Conservation (phyloP, 2,888 invertebrate genomes). For the Molorchus minor region DNA sequence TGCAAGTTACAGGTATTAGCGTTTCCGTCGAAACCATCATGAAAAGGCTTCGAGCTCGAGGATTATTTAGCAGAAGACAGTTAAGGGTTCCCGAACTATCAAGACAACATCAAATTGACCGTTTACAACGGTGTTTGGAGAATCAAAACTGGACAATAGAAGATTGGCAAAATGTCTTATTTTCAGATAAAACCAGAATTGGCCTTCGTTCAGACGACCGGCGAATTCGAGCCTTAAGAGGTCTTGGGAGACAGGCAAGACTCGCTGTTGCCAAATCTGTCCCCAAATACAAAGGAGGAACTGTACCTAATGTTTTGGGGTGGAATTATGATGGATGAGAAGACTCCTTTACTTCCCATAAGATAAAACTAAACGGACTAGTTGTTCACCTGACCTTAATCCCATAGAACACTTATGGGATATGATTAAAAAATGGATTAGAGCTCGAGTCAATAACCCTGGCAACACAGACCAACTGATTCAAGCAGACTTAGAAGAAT, state of each 20-base stretch:
- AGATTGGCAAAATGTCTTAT: constrained; percentile 31
- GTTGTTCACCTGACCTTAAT: neutral
- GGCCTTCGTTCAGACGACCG: constrained; percentile 27
- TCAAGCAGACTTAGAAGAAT: too few relatives aligned
- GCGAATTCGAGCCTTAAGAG: constrained; percentile 7
- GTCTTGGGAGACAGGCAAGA: neutral
- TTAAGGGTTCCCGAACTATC: constrained; percentile 17
- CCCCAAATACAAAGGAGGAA: neutral
- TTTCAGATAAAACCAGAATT: constrained; percentile 32
- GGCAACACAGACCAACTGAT: too few relatives aligned
- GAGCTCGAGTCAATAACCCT: neutral
- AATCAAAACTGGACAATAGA: constrained; percentile 33
- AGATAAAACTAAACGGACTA: neutral
- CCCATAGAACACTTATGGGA: neutral
- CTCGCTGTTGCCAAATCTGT: neutral
- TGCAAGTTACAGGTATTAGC: constrained; percentile 24
- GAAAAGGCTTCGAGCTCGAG: constrained; percentile 7
- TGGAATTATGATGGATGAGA: neutral
- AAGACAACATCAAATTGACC: constrained; percentile 15
- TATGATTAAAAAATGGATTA: neutral
- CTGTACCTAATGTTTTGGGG: neutral
- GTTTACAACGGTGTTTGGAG: constrained; percentile 21
- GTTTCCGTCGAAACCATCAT: too few relatives aligned
- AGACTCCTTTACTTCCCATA: neutral
- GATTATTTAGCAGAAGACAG: constrained; percentile 25